Conservation (phyloP, 2,888 invertebrate genomes). For the Amorpha juglandis region DNA sequence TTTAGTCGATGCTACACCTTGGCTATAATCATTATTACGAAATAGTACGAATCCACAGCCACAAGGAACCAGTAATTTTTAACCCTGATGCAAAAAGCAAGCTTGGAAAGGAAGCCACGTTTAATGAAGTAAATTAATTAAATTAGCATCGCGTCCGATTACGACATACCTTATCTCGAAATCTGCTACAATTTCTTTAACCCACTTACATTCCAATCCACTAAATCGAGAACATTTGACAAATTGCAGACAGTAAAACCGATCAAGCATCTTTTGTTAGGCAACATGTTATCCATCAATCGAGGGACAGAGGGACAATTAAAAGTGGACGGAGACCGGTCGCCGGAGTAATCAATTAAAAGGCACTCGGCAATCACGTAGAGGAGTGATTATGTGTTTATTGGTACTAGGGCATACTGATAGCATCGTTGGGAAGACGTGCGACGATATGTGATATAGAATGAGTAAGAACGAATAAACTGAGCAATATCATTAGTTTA, state of each 20-base stretch:
- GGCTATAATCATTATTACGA: no score
- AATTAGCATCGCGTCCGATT: not conserved
- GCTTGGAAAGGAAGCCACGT: no score
- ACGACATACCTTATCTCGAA: not conserved
- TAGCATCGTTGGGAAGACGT: not conserved
- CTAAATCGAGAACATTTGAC: not conserved
- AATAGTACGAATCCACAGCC: no score
- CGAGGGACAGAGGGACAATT: slow-evolving; percentile 34
- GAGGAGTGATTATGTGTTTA: slow-evolving; percentile 25
- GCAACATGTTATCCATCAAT: slow-evolving; percentile 41
- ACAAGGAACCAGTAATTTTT: no score
- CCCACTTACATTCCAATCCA: not conserved
- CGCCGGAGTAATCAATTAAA: slow-evolving; percentile 40
- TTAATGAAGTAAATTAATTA: no score
- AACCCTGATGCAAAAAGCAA: no score
- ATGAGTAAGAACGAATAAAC: not conserved
- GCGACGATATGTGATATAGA: slow-evolving; percentile 21
- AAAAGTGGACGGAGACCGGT: slow-evolving; percentile 37
- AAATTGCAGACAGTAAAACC: slow-evolving; percentile 28
- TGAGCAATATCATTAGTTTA: not conserved
- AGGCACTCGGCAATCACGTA: slow-evolving; percentile 27
- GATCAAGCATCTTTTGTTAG: slow-evolving; percentile 29
- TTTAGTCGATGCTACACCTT: no score
- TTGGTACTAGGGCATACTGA: slow-evolving; percentile 22
- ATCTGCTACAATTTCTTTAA: no score